phyloP scores from a whole-genome alignment of 2,113 vertebrate species.

The Petrocephalus zakoni region DNA sequence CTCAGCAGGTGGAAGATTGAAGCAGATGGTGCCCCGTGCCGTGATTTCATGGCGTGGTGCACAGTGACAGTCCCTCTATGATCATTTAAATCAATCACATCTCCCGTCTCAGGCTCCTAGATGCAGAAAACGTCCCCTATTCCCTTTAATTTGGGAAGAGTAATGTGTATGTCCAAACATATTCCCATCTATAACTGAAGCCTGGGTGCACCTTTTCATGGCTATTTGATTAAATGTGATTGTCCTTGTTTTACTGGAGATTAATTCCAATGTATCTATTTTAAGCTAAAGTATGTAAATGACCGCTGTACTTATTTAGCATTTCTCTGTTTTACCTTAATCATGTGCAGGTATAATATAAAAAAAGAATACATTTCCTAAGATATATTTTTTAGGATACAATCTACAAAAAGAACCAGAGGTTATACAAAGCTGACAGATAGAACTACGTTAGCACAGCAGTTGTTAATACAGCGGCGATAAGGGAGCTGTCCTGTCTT shows the following conservation, averaged over 20 bases:
- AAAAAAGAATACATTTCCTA: background rate
- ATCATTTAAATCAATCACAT: conserved; percentile 27
- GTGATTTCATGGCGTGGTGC: conserved; percentile 20
- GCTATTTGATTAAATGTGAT: background rate
- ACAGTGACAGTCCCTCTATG: conserved; percentile 30
- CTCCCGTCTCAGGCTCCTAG: background rate
- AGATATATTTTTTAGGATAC: background rate
- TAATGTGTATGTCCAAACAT: background rate
- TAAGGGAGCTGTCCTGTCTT: background rate
- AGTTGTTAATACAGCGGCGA: background rate
- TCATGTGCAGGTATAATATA: background rate
- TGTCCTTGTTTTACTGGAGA: background rate
- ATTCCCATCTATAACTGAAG: background rate
- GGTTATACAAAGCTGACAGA: background rate
- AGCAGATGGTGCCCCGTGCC: conserved; percentile 48
- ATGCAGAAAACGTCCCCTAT: background rate
- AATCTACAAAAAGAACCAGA: background rate
- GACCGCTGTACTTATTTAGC: background rate
- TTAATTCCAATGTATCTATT: background rate
- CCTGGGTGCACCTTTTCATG: background rate
- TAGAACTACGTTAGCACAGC: background rate
- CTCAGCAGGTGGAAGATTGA: conserved; percentile 41
- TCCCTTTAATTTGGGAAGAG: background rate
- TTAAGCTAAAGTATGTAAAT: background rate
- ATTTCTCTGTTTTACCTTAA: background rate